Evolutionary conservation across 2,888 invertebrate species (phyloP).

Genomic region (Pelosia muscerda): DNA sequence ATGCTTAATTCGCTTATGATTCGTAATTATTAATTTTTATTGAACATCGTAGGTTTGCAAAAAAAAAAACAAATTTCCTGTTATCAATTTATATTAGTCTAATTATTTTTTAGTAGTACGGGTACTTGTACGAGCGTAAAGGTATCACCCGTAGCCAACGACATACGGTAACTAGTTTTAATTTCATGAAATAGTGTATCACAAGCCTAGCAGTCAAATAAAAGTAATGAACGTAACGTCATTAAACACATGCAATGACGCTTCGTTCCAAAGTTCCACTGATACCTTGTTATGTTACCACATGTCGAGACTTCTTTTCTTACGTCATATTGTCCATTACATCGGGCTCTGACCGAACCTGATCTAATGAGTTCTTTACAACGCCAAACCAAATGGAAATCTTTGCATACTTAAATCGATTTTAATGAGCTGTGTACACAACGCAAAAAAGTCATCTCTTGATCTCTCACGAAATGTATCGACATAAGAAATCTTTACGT

Average conservation of each 20-base stretch:
- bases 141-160: too few species aligned
- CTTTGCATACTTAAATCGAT: conserved; percentile 63
- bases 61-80: background rate
- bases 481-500: conserved; percentile 69
- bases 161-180: too few species aligned
- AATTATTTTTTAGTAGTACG: background rate
- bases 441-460: conserved; percentile 62
- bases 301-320: conserved; percentile 71
- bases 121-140: background rate
- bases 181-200: background rate
- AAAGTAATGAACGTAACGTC: conserved; percentile 47
- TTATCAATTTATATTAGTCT: background rate
- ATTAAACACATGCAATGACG: conserved; percentile 64
- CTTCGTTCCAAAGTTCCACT: conserved; percentile 56
- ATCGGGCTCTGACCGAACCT: conserved; percentile 61
- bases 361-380: conserved; percentile 73
- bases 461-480: conserved; percentile 65
- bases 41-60: background rate
- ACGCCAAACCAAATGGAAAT: conserved; percentile 67
- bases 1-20: background rate
- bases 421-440: conserved; percentile 68
- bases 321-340: conserved; percentile 71
- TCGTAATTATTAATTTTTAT: conserved; percentile 4
- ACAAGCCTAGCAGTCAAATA: background rate
- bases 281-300: conserved; percentile 79